phyloP scores from a whole-genome alignment of 2,888 invertebrate genomes.

The Apodemia zela region DNA sequence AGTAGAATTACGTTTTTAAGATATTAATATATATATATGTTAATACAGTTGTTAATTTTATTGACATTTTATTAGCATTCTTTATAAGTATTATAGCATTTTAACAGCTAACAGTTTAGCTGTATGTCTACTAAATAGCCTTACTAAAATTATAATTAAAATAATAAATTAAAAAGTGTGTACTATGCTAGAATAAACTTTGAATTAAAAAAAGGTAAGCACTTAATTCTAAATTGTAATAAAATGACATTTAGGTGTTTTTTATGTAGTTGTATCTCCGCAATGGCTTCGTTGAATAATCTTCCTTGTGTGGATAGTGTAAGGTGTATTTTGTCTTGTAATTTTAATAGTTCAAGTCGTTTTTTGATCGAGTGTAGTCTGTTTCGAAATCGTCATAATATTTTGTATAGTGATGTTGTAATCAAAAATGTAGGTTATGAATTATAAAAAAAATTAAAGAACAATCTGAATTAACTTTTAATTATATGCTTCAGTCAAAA shows the following conservation, averaged over 20 bases:
- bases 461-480: no score
- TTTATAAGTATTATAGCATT: conserved; percentile 31
- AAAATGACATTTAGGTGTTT: conserved; percentile 72
- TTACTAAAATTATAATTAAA: conserved; percentile 71
- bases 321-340: conserved; percentile 24
- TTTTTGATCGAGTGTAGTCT: conserved; percentile 1
- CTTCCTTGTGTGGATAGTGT: conserved; percentile 14
- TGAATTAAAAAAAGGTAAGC: conserved; percentile 69
- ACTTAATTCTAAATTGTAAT: conserved; percentile 79
- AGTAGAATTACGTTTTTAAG: conserved; percentile 8
- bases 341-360: conserved; percentile 9
- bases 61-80: conserved; percentile 11
- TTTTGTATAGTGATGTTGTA: not conserved
- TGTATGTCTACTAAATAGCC: conserved; percentile 70
- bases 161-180: conserved; percentile 56
- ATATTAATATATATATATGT: conserved; percentile 15
- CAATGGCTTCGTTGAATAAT: conserved; percentile 33
- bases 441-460: no score
- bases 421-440: conserved; percentile 5
- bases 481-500: no score
- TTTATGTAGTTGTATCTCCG: conserved; percentile 38
- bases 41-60: conserved; percentile 13
- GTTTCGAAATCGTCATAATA: not conserved
- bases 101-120: conserved; percentile 51
- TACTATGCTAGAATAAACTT: conserved; percentile 70